Evolutionary conservation across 2,113 vertebrate species (phyloP).

Genomic region (Syngnathus scovelli): DNA sequence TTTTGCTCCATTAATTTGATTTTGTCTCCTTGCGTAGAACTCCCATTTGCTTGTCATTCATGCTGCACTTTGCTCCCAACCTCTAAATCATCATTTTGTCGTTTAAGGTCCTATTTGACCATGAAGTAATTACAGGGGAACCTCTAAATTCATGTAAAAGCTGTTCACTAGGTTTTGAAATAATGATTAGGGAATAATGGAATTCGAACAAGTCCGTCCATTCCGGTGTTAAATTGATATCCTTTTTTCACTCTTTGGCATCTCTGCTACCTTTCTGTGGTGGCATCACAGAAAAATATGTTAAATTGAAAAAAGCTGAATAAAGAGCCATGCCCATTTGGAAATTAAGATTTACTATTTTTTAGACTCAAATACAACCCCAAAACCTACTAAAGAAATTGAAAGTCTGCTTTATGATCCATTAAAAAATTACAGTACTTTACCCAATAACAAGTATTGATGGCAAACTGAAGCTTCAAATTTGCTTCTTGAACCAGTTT

Average conservation of each 20-base stretch:
- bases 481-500: too few species aligned
- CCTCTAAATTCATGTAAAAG: neutral
- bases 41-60: constrained; percentile 7
- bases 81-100: constrained; percentile 16
- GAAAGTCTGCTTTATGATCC: neutral
- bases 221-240: too few species aligned
- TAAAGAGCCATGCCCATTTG: too few species aligned
- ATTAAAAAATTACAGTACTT: neutral
- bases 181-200: neutral
- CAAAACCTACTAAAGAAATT: neutral
- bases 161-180: neutral
- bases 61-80: neutral
- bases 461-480: too few species aligned
- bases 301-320: too few species aligned
- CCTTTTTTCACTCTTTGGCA: too few species aligned
- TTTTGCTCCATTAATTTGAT: neutral
- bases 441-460: too few species aligned
- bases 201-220: neutral
- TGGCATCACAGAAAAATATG: too few species aligned
- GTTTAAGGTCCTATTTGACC: constrained; percentile 7
- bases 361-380: too few species aligned
- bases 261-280: too few species aligned
- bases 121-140: neutral
- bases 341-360: too few species aligned
- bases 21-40: constrained; percentile 2